These are phyloP conservation scores for Vanessa atalanta DNA, from an alignment of 1,140 invertebrate genomes.

Conservation along the genomic window DNA sequence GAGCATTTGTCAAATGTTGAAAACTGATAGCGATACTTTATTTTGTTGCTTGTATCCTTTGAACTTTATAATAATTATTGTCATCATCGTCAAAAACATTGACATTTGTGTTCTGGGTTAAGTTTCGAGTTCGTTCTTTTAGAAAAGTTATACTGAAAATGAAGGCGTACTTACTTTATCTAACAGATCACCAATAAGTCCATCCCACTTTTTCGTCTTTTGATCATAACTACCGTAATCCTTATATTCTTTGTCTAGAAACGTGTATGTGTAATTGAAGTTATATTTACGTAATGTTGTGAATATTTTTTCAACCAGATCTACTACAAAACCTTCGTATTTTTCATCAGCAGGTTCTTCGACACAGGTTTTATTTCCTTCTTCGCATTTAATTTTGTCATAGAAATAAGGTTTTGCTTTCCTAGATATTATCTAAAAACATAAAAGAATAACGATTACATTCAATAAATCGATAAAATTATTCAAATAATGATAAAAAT, in stretches of 20 bases:
- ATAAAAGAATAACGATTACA: not conserved
- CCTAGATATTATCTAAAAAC: constrained; percentile 62
- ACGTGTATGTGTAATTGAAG: constrained; percentile 66
- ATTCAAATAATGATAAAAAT: not conserved
- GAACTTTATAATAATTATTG: too few relatives aligned
- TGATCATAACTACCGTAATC: constrained; percentile 86
- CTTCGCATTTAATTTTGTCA: constrained; percentile 54
- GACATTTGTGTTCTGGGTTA: too few relatives aligned
- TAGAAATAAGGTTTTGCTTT: constrained; percentile 68
- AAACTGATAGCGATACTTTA: too few relatives aligned
- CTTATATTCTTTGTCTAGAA: constrained; percentile 67
- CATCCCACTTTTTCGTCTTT: constrained; percentile 89
- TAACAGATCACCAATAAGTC: constrained; percentile 90
- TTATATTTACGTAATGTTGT: constrained; percentile 81
- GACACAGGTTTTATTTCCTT: constrained; percentile 46
- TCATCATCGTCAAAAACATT: too few relatives aligned
- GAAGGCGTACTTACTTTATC: constrained; percentile 78
- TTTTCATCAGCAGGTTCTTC: constrained; percentile 76
- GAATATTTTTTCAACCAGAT: constrained; percentile 88
- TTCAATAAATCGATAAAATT: not conserved
- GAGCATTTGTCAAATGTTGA: too few relatives aligned
- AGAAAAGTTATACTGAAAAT: not conserved
- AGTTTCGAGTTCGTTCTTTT: too few relatives aligned
- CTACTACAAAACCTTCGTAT: constrained; percentile 90
- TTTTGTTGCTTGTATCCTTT: too few relatives aligned